phyloP scores from a whole-genome alignment of 2,113 vertebrate genomes.

The Falcunculus frontatus region DNA sequence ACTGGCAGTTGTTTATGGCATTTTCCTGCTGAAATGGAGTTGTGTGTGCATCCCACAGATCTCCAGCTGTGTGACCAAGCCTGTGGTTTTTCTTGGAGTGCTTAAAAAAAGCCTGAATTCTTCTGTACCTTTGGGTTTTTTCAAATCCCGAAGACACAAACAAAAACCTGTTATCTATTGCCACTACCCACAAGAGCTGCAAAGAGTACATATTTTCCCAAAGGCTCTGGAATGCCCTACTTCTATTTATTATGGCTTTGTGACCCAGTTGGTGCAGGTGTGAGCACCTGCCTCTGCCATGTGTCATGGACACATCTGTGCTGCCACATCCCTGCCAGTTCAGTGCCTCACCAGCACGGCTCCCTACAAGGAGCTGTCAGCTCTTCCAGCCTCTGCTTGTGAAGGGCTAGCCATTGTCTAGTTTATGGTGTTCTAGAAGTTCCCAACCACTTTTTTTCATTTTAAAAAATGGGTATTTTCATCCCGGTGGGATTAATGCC shows the following conservation, averaged over 20 bases:
- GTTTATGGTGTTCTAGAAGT: not conserved
- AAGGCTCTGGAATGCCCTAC: not conserved
- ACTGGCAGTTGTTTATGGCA: not conserved
- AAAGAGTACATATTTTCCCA: not conserved
- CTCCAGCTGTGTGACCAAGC: not conserved
- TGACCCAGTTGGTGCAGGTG: not conserved
- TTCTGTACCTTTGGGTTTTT: not conserved
- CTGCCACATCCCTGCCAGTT: not conserved
- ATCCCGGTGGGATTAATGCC: not conserved
- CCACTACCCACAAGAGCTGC: not conserved
- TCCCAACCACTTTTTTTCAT: not conserved
- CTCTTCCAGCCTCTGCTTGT: not conserved
- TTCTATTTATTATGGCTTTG: not conserved
- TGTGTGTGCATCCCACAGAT: not conserved
- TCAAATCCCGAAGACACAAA: not conserved
- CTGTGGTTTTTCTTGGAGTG: not conserved
- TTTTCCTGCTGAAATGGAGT: not conserved
- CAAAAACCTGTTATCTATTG: not conserved
- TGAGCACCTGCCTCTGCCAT: not conserved
- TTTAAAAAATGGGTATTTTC: not conserved
- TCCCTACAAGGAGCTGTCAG: not conserved
- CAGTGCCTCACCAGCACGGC: not conserved
- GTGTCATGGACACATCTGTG: rapidly evolving
- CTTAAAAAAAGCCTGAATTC: not conserved
- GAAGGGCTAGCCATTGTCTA: not conserved